A percentile compares a stretch with the other conserved stretches of the same genome.
phyloP scores from a whole-genome alignment of 23 tunicate species.

The Corella eumyota region DNA sequence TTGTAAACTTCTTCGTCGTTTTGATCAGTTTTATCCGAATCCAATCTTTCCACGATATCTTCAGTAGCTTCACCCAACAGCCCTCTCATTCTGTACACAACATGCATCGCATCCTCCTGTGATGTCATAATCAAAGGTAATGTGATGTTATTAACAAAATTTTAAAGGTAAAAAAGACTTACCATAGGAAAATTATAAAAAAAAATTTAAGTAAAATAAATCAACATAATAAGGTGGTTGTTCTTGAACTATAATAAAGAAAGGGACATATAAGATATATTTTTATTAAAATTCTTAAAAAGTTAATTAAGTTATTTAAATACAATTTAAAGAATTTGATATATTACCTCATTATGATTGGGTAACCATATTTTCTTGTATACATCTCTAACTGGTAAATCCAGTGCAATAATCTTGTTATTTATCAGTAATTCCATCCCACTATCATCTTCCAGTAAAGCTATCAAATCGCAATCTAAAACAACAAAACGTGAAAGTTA shows the following conservation, averaged over 20 bases:
- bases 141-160: neutral
- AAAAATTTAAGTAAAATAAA: too few species aligned
- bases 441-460: constrained; percentile 93
- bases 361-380: constrained; percentile 93
- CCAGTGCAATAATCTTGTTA: constrained; percentile 93
- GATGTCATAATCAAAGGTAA: too few species aligned
- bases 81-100: constrained; percentile 96
- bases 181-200: too few species aligned
- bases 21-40: constrained; percentile 73
- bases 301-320: too few species aligned
- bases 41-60: constrained; percentile 78
- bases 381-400: constrained; percentile 88
- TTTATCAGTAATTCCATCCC: constrained; percentile 97
- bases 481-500: neutral
- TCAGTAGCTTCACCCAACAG: constrained; percentile 97
- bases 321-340: neutral
- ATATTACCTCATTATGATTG: constrained; percentile 50
- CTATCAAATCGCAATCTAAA: constrained; percentile 89
- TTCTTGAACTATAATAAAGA: too few species aligned
- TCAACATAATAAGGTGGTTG: too few species aligned
- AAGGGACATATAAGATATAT: too few species aligned
- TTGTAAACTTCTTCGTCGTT: constrained; percentile 93
- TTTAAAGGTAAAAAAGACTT: neutral
- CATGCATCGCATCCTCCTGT: constrained; percentile 89
- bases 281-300: too few species aligned